Conservation (phyloP, 2,113 vertebrate species). For the Sylvia atricapilla region DNA sequence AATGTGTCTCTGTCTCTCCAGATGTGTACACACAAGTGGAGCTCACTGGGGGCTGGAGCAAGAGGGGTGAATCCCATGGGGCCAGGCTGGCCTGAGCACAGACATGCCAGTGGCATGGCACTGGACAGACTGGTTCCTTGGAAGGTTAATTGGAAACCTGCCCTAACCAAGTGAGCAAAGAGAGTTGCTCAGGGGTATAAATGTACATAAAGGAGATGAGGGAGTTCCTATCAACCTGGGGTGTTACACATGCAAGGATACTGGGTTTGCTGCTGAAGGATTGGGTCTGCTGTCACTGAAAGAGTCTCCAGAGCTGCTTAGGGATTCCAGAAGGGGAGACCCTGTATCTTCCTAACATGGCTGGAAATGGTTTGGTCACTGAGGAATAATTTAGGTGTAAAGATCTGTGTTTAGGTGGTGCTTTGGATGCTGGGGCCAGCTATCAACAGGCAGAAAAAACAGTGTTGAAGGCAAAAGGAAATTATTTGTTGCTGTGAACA, state of each 20-base stretch:
- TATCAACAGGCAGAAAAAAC: background rate
- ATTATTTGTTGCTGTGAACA: background rate
- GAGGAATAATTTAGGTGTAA: background rate
- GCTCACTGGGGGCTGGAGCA: background rate
- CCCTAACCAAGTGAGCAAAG: background rate
- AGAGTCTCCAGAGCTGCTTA: background rate
- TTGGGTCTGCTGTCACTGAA: background rate
- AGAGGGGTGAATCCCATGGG: accelerated
- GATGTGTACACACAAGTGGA: background rate
- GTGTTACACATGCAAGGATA: background rate
- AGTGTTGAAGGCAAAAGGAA: background rate
- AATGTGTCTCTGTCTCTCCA: background rate
- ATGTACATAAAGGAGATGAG: background rate
- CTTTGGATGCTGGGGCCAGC: background rate
- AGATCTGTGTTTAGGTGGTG: background rate
- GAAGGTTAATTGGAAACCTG: background rate
- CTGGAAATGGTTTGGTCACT: background rate
- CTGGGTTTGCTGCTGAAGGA: background rate
- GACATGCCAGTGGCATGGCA: background rate
- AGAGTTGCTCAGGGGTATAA: background rate
- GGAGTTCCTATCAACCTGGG: background rate
- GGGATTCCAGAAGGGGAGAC: background rate
- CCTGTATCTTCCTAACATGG: background rate
- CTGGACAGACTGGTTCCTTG: background rate
- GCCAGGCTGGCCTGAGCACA: background rate